A percentile compares a stretch with the other conserved stretches of the same genome.
Conservation (phyloP, 2,113 vertebrate species). For the Phasianus colchicus region DNA sequence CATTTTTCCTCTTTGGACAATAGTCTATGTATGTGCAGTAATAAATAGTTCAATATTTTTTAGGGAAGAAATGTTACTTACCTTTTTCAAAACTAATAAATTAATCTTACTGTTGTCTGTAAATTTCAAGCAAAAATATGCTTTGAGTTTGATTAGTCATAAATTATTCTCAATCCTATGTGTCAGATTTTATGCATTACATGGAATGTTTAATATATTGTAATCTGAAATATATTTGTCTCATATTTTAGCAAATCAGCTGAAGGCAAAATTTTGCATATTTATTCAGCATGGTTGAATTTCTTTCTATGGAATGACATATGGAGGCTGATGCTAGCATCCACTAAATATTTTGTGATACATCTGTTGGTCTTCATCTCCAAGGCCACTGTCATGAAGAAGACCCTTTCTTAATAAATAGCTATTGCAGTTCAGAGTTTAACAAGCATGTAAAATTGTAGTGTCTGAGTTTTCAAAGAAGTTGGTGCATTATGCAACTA, state of each 20-base stretch:
- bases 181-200: background rate
- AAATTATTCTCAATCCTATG: background rate
- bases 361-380: background rate
- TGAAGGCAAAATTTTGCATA: background rate
- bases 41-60: background rate
- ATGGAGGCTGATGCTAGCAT: background rate
- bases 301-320: background rate
- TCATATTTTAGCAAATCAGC: background rate
- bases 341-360: background rate
- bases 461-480: background rate
- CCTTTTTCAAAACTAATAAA: background rate
- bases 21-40: background rate
- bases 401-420: background rate
- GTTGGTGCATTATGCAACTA: background rate
- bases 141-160: background rate
- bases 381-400: background rate
- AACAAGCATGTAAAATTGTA: background rate
- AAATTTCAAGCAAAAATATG: background rate
- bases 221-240: background rate
- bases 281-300: background rate
- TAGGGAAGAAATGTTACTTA: background rate
- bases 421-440: background rate
- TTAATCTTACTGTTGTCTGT: background rate
- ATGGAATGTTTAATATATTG: background rate
- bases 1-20: background rate